A percentile compares a stretch with the other conserved stretches of the same genome.
These are phyloP conservation scores for Wasmannia auropunctata DNA, from an alignment of 1,140 invertebrate species.

Conservation along the genomic window DNA sequence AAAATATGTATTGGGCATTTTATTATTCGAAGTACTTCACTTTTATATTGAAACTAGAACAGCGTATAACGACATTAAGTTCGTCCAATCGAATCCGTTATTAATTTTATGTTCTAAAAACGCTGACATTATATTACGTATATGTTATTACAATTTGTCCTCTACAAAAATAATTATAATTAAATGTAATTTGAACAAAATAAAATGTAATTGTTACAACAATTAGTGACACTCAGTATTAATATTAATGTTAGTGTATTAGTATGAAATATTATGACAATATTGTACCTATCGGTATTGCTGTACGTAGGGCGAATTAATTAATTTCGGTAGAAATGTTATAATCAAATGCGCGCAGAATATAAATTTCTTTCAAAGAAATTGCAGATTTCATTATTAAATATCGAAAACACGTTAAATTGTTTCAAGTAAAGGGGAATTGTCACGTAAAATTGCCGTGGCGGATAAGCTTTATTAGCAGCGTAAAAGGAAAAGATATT, in stretches of 20 bases:
- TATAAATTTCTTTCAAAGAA: background rate
- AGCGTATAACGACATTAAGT: too few relatives aligned
- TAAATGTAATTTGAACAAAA: background rate
- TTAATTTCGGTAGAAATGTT: background rate
- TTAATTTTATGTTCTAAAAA: background rate
- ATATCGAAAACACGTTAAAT: background rate
- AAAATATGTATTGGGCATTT: too few relatives aligned
- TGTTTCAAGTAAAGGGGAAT: slow-evolving; percentile 2
- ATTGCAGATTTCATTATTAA: background rate
- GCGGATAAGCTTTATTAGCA: slow-evolving; percentile 2
- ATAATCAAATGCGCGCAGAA: background rate
- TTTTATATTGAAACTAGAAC: too few relatives aligned
- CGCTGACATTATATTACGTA: background rate
- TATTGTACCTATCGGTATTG: background rate
- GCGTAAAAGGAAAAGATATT: background rate
- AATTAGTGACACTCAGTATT: background rate
- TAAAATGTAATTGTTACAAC: background rate
- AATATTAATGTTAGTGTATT: background rate
- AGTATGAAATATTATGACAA: background rate
- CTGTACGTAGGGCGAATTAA: background rate
- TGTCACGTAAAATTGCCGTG: background rate
- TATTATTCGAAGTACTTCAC: too few relatives aligned
- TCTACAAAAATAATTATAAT: background rate
- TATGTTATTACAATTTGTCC: background rate
- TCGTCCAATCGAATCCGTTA: too few relatives aligned